Base-by-base conservation (phyloP, 2,888 invertebrate genomes). In the Iselma pallidipennis region DNA sequence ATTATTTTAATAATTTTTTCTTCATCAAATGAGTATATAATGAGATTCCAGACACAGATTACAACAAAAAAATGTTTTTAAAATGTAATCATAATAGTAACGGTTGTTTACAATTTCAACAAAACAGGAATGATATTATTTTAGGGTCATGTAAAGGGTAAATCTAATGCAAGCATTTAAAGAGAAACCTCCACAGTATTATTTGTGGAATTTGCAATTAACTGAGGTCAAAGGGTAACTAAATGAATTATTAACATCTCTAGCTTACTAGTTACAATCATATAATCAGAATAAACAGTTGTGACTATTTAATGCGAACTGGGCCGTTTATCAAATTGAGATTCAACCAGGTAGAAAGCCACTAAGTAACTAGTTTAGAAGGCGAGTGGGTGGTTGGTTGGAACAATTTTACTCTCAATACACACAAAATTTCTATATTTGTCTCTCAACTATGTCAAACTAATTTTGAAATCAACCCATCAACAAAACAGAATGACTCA, bases 131-230 rank as follows among this genome's bases (percentile, higher is more conserved):
- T 55, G 33, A 31, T 55, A 55, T 70, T 68, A 61, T 67, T 66
- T 63, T 56, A 65, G 57, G 59, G 55, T 50, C 57, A 57, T 49
- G 42, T 55, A 51, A 53, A 57, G 61, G 59, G 66, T 45, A 62
- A 63, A 57, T 61, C 37, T 57, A 56, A 60, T 57, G 59, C 57
- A 66, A 68, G 61, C 64, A 66, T 62, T 66, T 57, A 60, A 57
- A 55, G 57, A 33, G 33, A 19, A 10, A 9, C 19, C 37, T 55
- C 50, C 55, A 53, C 10, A 4, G 56, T 63, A 61, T 63, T 66
- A 66, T 63, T 66, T 63, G 57, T 54, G 57, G 66, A 61, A 63
- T 63, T 60, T 45, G 63, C 63, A 66, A 66, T 66, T 66, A 66
- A 56, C 50, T 50, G 28, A 58, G 66, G 66, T 66, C 66, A 63